Percentiles rank a stretch among this genome's conserved stretches.
phyloP scores from a whole-genome alignment of 2,797 vertebrate genomes.

The Manis pentadactyla region DNA sequence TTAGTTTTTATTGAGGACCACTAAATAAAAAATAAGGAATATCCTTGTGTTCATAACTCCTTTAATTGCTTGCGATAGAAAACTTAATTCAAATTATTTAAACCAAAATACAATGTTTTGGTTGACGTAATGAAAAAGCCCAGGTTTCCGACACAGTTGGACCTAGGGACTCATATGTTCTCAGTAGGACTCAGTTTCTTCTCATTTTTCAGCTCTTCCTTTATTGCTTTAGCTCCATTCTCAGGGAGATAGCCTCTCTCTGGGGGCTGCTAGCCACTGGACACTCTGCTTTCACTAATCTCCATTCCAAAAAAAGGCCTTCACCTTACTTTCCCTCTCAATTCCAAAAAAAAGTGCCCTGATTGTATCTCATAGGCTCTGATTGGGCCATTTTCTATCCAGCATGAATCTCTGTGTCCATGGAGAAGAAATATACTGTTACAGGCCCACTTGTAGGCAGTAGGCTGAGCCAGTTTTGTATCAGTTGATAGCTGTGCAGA shows the following conservation, averaged over 20 bases:
- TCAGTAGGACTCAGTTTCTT: background rate
- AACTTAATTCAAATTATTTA: background rate
- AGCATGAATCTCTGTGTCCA: background rate
- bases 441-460: background rate
- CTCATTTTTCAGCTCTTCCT: background rate
- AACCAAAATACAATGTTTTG: constrained; percentile 38
- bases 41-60: background rate
- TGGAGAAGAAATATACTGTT: background rate
- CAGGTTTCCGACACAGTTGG: background rate
- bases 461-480: background rate
- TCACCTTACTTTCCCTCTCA: background rate
- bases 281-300: background rate
- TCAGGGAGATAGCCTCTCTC: background rate
- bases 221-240: background rate
- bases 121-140: background rate
- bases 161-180: background rate
- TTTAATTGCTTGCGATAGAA: background rate
- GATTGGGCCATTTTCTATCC: background rate
- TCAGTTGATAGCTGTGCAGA: background rate
- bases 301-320: background rate
- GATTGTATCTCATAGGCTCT: background rate
- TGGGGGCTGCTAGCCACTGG: background rate
- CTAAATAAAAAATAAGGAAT: background rate
- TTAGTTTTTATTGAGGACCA: constrained; percentile 22
- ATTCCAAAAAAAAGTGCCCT: background rate